Conservation (phyloP, 2,113 vertebrate species). For the Rafetus swinhoei region DNA sequence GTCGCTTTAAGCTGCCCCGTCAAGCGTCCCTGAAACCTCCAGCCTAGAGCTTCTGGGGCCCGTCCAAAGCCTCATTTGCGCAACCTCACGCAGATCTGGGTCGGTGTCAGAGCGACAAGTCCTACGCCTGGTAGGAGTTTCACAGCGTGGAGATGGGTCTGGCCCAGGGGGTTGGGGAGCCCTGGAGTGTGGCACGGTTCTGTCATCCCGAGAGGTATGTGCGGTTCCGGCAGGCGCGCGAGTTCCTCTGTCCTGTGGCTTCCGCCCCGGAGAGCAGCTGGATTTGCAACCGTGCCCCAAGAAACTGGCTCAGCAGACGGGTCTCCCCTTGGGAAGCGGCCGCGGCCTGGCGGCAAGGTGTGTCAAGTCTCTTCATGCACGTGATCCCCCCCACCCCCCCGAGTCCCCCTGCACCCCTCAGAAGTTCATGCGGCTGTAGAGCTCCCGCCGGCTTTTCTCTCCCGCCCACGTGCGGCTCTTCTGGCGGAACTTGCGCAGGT, state of each 20-base stretch:
- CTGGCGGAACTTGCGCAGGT: conserved; percentile 86
- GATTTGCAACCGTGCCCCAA: neutral
- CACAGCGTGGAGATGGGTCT: neutral
- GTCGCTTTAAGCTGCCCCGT: neutral
- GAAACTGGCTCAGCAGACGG: neutral
- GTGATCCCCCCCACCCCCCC: fast-evolving
- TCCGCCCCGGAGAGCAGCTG: neutral
- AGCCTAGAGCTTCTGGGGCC: too few relatives aligned
- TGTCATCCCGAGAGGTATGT: neutral
- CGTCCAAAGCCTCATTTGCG: neutral
- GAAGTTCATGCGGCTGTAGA: conserved; percentile 88
- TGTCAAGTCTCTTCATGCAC: fast-evolving
- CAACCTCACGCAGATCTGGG: neutral
- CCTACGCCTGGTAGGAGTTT: neutral
- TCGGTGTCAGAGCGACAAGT: neutral
- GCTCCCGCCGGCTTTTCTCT: conserved; percentile 90
- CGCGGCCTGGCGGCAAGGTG: too few relatives aligned
- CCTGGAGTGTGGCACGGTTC: neutral
- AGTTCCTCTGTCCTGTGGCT: neutral
- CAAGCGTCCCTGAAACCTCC: neutral
- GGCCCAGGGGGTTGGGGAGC: neutral
- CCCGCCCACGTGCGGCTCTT: conserved; percentile 91
- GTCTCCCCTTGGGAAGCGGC: neutral
- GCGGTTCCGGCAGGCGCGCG: neutral
- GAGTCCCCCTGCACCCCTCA: conserved; percentile 31